Evolutionary conservation across 1,140 invertebrate species (phyloP).

Genomic region (Hylyphantes graminicola): DNA sequence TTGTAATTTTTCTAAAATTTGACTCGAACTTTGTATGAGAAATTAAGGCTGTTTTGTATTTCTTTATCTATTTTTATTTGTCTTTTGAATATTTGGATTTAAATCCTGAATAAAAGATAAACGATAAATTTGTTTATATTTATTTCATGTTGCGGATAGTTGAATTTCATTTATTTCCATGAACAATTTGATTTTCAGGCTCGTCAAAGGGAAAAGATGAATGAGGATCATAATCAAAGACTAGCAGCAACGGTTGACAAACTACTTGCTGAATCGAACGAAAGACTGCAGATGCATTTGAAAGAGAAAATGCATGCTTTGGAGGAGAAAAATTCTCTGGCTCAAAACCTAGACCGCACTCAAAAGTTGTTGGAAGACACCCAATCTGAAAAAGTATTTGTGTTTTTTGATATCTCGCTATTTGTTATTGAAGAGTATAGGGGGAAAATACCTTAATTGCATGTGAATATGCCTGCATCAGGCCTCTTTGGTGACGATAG

Average conservation of each 20-base stretch:
- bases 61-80: neutral
- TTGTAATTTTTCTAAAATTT: neutral
- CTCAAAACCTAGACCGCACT: conserved; percentile 94
- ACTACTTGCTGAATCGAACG: conserved; percentile 94
- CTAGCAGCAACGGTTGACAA: conserved; percentile 97
- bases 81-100: neutral
- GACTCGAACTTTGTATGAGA: neutral
- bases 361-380: conserved; percentile 93
- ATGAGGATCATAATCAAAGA: conserved; percentile 98
- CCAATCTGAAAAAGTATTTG: conserved; percentile 83
- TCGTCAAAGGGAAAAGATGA: conserved; percentile 99
- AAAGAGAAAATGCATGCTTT: conserved; percentile 98
- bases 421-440: too few relatives aligned
- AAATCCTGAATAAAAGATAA: neutral
- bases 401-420: too few relatives aligned
- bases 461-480: too few relatives aligned
- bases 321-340: conserved; percentile 97
- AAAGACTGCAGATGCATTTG: conserved; percentile 94
- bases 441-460: too few relatives aligned
- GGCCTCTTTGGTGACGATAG: too few relatives aligned
- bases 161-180: neutral
- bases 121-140: neutral
- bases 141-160: neutral
- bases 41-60: neutral
- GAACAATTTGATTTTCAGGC: conserved; percentile 72